phyloP scores from a whole-genome alignment of 2,888 invertebrate species.

The Bombylius major region DNA sequence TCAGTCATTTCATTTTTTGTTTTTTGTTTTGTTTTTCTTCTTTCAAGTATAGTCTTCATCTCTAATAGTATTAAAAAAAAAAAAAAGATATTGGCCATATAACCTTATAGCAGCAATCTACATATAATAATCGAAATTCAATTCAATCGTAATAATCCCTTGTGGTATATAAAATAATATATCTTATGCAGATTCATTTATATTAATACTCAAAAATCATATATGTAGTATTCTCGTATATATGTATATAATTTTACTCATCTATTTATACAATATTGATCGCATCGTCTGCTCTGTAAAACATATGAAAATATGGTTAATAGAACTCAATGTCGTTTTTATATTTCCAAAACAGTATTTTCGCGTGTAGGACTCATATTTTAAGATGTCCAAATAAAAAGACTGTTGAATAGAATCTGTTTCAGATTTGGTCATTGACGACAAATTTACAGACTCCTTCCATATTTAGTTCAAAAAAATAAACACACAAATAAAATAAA shows the following conservation, averaged over 20 bases:
- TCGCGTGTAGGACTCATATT: too few species aligned
- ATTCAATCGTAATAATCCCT: background rate
- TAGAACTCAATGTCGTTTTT: background rate
- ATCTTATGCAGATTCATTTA: background rate
- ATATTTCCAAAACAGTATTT: background rate
- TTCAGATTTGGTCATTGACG: background rate
- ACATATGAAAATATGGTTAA: background rate
- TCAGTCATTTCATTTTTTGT: constrained; percentile 8
- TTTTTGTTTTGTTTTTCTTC: too few species aligned
- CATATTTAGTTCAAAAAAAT: too few species aligned
- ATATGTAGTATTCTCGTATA: too few species aligned
- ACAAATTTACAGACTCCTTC: background rate
- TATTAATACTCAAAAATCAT: too few species aligned
- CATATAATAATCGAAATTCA: background rate
- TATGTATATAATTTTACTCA: too few species aligned
- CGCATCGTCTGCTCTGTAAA: too few species aligned
- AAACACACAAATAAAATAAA: too few species aligned
- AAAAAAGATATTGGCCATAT: background rate
- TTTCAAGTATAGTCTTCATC: too few species aligned
- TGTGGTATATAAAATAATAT: background rate
- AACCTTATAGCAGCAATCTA: background rate
- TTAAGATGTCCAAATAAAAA: background rate
- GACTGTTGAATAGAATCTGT: background rate
- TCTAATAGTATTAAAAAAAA: too few species aligned
- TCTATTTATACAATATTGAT: too few species aligned